These are phyloP conservation scores for Hydractinia echinata DNA, from an alignment of 30 jellyfish, hydroid and myxozoan genomes.

Conservation along the genomic window DNA sequence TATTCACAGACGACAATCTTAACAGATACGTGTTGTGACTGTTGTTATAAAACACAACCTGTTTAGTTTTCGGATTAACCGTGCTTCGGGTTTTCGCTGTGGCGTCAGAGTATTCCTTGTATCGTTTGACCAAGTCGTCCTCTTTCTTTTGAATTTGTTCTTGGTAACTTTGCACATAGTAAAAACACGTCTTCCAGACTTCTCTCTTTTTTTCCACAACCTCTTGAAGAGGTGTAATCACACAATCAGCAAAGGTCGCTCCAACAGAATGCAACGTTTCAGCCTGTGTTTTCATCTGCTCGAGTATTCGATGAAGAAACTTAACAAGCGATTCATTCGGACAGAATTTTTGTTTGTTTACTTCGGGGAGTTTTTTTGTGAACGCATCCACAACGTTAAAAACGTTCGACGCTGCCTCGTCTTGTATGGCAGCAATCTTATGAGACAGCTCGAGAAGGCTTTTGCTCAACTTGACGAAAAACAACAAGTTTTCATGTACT, in stretches of 20 bases:
- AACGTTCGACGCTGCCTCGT: conserved; percentile 60
- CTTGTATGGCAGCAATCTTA: conserved; percentile 68
- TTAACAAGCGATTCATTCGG: conserved; percentile 29
- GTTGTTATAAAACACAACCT: conserved; percentile 62
- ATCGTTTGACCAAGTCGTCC: conserved; percentile 35
- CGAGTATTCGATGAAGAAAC: conserved; percentile 20
- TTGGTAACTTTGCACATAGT: conserved; percentile 22
- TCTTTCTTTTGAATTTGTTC: conserved; percentile 43
- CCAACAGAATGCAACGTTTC: conserved; percentile 31
- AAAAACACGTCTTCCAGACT: conserved; percentile 44
- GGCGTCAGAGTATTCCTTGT: conserved; percentile 28
- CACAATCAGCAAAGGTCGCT: conserved; percentile 30
- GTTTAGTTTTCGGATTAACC: conserved; percentile 23
- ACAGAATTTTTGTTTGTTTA: conserved; percentile 33
- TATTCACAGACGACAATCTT: conserved; percentile 74
- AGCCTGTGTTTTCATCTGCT: conserved; percentile 40
- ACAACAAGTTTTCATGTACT: conserved; percentile 24
- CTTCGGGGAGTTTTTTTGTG: conserved; percentile 59
- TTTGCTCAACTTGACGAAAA: conserved; percentile 17
- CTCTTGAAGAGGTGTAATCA: conserved; percentile 29
- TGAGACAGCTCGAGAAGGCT: conserved; percentile 18
- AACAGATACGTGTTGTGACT: conserved; percentile 76
- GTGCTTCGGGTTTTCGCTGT: conserved; percentile 16
- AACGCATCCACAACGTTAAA: conserved; percentile 50
- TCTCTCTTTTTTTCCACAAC: conserved; percentile 41